Evolutionary conservation across 2,888 invertebrate genomes (phyloP), one percentile per base, ranked within the genome.

Genomic region (Rotaria socialis): DNA sequence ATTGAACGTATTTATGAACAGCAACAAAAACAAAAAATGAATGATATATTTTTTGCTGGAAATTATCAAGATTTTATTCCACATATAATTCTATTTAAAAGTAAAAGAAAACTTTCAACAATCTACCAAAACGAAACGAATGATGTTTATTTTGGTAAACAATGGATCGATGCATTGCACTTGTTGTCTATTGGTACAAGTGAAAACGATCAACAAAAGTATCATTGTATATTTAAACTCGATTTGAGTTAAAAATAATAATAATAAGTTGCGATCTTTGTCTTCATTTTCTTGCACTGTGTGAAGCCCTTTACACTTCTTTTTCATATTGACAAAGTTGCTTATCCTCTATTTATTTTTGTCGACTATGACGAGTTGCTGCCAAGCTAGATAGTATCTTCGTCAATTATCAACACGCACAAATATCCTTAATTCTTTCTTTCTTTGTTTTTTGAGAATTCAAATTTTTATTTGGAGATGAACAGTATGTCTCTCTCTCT

Each of bases 281-380:
- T 55, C 3, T 19, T 22, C 22, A 3, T 67, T 67, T 41, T 67
- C 67, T 19, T 67, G 67, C 67, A 67, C 67, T 67, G 67, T 67
- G 67, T 67, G 67, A 67, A 67, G 67, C 67, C 67, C 67, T 67
- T 67, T 67, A 67, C 67, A 67, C 67, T 67, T 67, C 67, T 67
- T 35, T 67, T 67, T 35, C 19, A 67, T 67, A 14, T 14, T 67
- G 67, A 16, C 67, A 67, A 60, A 60, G 14, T 35, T 67, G 67
- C 67, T 67, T 67, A 27, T 67, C 35, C 67, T 67, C 5, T 52
- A 11, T 52, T 35, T 35, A 3, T 67, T 27, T 35, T 67, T 19
- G 35, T 67, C 67, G 4, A 67, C 35, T 5, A 14, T 67, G 8
- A 67, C 67, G 67, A 67, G 35, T 67, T 67, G 35, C 35, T 67